Base-by-base conservation (phyloP, 2,797 vertebrate genomes). In the Eupleurogrammus muticus region DNA sequence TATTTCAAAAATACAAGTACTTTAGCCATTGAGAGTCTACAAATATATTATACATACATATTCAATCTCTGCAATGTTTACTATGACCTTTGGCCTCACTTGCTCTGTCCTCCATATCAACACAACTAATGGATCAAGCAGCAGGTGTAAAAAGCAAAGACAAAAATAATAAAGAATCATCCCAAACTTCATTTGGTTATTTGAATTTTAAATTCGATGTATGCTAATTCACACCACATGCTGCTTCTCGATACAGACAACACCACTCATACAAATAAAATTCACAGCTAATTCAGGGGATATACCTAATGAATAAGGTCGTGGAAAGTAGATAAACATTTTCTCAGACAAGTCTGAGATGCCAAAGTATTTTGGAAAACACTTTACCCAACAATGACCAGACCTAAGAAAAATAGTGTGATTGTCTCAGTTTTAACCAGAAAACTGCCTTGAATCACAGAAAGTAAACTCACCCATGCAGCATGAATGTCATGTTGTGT, bases 91-190 rank as follows among this genome's bases (percentile, higher is more conserved):
- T 81, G 71, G 82, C 79, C 78, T 80, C 52, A 70, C 34, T 19
- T 65, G 47, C 55, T 82, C 14, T 52, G 46, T 55, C 61, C 68
- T 72, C 42, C 13, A 52, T 66, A 68, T 68, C 21, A 64, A 50
- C 19, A 24, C 12, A 44, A 62, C 40, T 66, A 23, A 68, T 20
- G 77, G 77, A 88, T 87, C 73, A 83, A 79, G 34, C 21, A 66
- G 64, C 56, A 52, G 49, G 70, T 53, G 76, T 83, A 70, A 79
- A 52, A 46, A 51, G 65, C 56, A 75, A 75, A 78, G 55, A 64
- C 34, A 46, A 67, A 19, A n/a, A 12, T 0, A 0, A 54, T 4
- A 48, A 47, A 75, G 13, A 1, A 5, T 3, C 3, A 2, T 46
- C 35, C 28, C 50, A 49, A 12, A 67, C 57, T 67, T 20, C 0